phyloP scores from a whole-genome alignment of 2,888 invertebrate species.

The Kuschelorhynchus macadamiae region DNA sequence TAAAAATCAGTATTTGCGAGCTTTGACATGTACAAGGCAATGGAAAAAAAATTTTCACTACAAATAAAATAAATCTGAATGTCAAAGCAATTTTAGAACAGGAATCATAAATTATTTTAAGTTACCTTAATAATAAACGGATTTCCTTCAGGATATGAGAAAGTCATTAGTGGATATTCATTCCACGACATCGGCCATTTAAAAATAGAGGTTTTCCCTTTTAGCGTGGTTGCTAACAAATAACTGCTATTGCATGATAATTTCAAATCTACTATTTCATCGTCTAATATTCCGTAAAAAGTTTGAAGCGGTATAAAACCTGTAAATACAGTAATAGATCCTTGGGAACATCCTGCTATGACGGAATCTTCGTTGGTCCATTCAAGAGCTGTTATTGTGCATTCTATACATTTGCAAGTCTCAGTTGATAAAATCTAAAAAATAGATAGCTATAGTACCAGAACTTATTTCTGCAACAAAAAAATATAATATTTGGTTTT shows the following conservation, averaged over 20 bases:
- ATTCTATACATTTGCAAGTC: slow-evolving; percentile 38
- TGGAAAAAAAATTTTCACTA: too few species aligned
- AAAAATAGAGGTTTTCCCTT: slow-evolving; percentile 54
- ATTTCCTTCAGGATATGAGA: slow-evolving; percentile 5
- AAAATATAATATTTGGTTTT: too few species aligned
- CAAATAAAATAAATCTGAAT: too few species aligned
- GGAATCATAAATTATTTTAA: too few species aligned
- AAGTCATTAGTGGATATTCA: neutral
- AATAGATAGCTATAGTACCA: slow-evolving; percentile 7
- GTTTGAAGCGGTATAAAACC: neutral
- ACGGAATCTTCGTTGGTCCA: slow-evolving; percentile 49
- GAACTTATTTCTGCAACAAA: neutral
- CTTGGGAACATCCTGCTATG: slow-evolving; percentile 55
- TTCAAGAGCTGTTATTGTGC: slow-evolving; percentile 49
- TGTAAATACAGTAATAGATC: slow-evolving; percentile 51
- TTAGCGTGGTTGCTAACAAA: slow-evolving; percentile 54
- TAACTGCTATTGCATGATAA: slow-evolving; percentile 56
- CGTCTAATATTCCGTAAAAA: slow-evolving; percentile 42
- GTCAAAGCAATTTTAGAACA: too few species aligned
- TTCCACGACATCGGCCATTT: slow-evolving; percentile 45
- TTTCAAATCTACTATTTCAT: slow-evolving; percentile 53
- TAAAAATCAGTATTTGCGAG: too few species aligned
- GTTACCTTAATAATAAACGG: neutral
- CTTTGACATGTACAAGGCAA: too few species aligned
- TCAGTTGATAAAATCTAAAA: slow-evolving; percentile 26